phyloP scores from a whole-genome alignment of 2,888 invertebrate genomes.

The Drosophila atripex region DNA sequence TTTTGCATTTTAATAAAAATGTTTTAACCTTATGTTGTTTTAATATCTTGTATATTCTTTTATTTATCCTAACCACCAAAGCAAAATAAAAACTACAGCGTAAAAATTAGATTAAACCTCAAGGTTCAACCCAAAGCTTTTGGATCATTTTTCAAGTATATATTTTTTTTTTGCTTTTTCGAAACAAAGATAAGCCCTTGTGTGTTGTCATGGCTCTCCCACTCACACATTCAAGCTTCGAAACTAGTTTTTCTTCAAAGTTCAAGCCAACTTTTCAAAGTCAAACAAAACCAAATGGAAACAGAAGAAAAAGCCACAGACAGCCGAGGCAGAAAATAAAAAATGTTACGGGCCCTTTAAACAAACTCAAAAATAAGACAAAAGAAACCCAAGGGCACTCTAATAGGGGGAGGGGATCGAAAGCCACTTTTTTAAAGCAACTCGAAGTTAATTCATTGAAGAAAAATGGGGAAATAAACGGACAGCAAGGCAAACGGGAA shows the following conservation, averaged over 20 bases:
- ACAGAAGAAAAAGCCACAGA: conserved; percentile 2
- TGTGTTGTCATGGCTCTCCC: conserved; percentile 36
- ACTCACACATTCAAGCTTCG: conserved; percentile 9
- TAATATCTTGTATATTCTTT: too few species aligned
- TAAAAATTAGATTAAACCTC: background rate
- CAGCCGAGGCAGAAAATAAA: background rate
- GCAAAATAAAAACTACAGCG: background rate
- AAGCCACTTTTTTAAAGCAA: background rate
- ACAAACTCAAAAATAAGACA: conserved; percentile 1
- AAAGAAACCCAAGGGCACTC: conserved; percentile 4
- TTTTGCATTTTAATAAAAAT: background rate
- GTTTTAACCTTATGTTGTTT: background rate
- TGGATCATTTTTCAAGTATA: background rate
- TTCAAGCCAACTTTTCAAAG: conserved; percentile 29
- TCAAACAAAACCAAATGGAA: conserved; percentile 8
- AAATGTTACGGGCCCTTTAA: conserved; percentile 1
- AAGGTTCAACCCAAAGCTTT: background rate
- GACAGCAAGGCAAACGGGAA: background rate
- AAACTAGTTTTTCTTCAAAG: conserved; percentile 31
- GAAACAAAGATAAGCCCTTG: conserved; percentile 10
- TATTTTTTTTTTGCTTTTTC: background rate
- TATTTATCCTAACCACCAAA: too few species aligned
- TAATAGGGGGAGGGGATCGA: background rate
- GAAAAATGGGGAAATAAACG: background rate
- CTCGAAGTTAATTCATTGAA: conserved; percentile 1